Evolutionary conservation across 2,797 vertebrate species (phyloP), one percentile per base, ranked within the genome.

Genomic region (Otolemur crassicaudatus): DNA sequence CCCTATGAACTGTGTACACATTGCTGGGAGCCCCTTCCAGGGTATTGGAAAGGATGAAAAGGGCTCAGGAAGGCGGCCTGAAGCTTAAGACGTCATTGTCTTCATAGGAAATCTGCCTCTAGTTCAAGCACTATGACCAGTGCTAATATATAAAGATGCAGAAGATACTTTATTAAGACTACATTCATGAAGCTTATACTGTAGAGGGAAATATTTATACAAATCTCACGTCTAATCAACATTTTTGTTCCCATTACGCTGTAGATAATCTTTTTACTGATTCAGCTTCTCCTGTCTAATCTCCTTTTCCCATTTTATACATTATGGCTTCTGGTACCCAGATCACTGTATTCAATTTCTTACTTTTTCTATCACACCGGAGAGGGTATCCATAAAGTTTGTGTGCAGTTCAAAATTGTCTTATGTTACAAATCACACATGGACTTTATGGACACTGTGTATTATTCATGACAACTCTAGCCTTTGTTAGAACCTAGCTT

Each of bases 21-120:
- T n/a, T 61, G 7, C 5, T 17, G 79, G 16, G 0, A 1, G 0
- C 3, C n/a, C 7, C 5, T 82, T 6, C 17, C 8, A 49, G 34
- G 37, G 7, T 8, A 27, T 72, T 85, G n/a, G 73, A 84, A 83
- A 16, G 9, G 22, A 17, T 1, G 17, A 49, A 17, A 31, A 5
- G 31, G 3, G 31, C n/a, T 27, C 63, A 70, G 23, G 4, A 82
- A 77, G 0, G 2, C 20, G 22, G 4, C 11, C 22, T 60, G 53
- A 29, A 77, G n/a, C 6, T 37, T 46, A 85, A 72, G 2, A 29
- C 11, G 72, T 86, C 20, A n/a, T n/a, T 89, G 12, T 73, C 16
- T 65, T 65, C 19, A 40, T 29, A 17, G 40, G 17, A 84, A 87
- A 90, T 84, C 29, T 72, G 16, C n/a, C 40, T 63, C 20, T 31